phyloP scores from a whole-genome alignment of 2,797 vertebrate species.

The Hypotaenidia okinawae region DNA sequence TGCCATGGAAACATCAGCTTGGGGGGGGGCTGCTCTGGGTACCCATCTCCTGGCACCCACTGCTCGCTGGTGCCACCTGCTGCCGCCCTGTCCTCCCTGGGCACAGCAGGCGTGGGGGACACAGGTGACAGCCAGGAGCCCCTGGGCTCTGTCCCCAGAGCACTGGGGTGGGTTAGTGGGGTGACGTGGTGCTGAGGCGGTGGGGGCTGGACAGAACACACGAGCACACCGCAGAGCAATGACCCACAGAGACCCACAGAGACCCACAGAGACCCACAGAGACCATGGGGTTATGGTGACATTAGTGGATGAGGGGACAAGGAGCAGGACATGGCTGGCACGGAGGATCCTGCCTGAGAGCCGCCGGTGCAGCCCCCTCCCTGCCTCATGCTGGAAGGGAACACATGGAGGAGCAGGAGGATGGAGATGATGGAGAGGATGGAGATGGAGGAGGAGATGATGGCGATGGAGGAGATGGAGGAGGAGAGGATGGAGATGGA shows the following conservation, averaged over 20 bases:
- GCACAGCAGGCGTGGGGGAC: background rate
- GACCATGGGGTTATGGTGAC: constrained; percentile 14
- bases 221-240: constrained; percentile 38
- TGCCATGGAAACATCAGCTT: background rate
- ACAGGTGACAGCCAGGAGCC: background rate
- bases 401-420: background rate
- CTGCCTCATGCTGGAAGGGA: background rate
- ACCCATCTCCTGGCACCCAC: background rate
- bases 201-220: background rate
- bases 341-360: background rate
- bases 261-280: background rate
- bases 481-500: no score
- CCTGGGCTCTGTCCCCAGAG: rapidly evolving
- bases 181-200: background rate
- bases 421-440: background rate
- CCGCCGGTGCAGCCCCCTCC: background rate
- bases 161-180: constrained; percentile 29
- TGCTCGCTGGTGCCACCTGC: background rate
- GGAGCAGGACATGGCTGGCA: background rate
- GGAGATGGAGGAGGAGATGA: background rate
- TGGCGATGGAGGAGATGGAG: background rate
- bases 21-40: rapidly evolving
- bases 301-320: constrained; percentile 28
- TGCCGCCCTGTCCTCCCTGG: background rate
- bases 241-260: constrained; percentile 15